These are phyloP conservation scores for Dendrocincla fuliginosa DNA, from an alignment of 2,797 vertebrate species.

Conservation along the genomic window DNA sequence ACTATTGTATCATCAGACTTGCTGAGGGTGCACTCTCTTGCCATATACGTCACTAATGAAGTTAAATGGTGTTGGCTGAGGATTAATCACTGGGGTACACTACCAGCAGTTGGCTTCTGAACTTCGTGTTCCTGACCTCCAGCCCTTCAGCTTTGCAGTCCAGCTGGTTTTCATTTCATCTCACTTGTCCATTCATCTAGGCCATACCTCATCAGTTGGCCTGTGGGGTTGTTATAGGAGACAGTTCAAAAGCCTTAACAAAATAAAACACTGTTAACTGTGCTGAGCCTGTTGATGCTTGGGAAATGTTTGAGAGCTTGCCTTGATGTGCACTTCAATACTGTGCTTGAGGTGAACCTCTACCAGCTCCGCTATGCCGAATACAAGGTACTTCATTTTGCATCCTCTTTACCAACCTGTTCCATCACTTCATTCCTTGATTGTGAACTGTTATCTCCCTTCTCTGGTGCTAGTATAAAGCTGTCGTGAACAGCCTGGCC, in stretches of 20 bases:
- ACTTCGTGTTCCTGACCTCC: background rate
- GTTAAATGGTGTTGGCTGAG: background rate
- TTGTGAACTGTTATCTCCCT: background rate
- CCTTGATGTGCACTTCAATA: background rate
- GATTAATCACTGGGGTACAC: background rate
- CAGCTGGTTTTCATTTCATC: background rate
- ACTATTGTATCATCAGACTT: background rate
- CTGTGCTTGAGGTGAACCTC: background rate
- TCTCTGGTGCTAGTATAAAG: background rate
- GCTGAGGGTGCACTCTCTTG: background rate
- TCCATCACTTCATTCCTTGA: background rate
- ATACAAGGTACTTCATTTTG: rapidly evolving
- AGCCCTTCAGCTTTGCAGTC: background rate
- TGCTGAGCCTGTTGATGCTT: background rate
- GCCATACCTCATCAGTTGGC: background rate
- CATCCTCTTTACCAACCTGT: background rate
- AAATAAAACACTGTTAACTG: background rate
- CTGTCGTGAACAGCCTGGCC: background rate
- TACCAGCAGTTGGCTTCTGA: background rate
- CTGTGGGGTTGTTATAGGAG: background rate
- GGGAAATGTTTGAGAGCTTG: background rate
- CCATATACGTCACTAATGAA: background rate
- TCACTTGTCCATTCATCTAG: background rate
- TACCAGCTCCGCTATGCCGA: background rate
- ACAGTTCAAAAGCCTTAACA: background rate